Conservation (phyloP, 2,888 invertebrate species). For the Ptilodon capucinus region DNA sequence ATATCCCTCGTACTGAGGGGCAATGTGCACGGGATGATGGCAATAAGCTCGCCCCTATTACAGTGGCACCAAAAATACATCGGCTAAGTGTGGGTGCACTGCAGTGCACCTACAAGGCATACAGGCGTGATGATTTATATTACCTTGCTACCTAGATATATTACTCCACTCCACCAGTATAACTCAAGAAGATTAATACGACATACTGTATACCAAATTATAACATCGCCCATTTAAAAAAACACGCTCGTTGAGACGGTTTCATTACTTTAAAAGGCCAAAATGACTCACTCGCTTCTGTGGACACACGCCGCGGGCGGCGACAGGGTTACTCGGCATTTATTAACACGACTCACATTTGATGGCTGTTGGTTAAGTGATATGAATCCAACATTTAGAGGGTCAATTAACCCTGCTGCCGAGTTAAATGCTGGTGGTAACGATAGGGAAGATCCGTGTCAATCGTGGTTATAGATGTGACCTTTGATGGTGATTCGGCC, state of each 20-base stretch:
- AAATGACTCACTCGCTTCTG: constrained; percentile 40
- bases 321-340: background rate
- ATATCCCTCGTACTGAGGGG: too few relatives aligned
- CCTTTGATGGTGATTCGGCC: background rate
- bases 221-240: constrained; percentile 27
- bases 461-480: background rate
- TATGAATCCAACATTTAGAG: background rate
- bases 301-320: too few relatives aligned
- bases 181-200: constrained; percentile 27
- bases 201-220: constrained; percentile 17
- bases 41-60: too few relatives aligned
- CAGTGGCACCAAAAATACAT: too few relatives aligned
- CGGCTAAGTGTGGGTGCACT: too few relatives aligned
- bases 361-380: background rate
- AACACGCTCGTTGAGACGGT: constrained; percentile 31
- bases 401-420: background rate
- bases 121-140: too few relatives aligned
- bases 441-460: background rate
- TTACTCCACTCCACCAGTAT: constrained; percentile 13
- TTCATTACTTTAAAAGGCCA: constrained; percentile 53
- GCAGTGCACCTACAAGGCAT: too few relatives aligned
- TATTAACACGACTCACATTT: background rate
- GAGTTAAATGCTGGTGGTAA: background rate
- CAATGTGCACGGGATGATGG: too few relatives aligned
- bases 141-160: too few relatives aligned